phyloP scores from a whole-genome alignment of 64 coral and sea anemone genomes.

The Pachyseris speciosa region DNA sequence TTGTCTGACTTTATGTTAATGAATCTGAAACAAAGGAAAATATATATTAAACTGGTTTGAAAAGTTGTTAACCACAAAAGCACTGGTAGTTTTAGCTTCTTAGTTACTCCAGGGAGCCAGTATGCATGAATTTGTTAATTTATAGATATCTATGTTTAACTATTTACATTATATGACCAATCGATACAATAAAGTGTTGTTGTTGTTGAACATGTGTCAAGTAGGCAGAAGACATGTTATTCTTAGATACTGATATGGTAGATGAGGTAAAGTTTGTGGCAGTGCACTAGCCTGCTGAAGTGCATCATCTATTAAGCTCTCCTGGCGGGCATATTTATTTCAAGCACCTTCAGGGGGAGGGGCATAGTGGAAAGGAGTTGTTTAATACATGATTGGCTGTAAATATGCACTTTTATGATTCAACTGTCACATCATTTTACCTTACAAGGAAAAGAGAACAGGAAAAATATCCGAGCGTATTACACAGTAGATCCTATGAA shows the following conservation, averaged over 20 bases:
- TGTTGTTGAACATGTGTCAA: not conserved
- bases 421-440: not conserved
- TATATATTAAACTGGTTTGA: not conserved
- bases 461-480: not conserved
- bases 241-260: constrained; percentile 1
- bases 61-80: not conserved
- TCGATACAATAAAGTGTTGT: not conserved
- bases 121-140: not conserved
- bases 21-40: not conserved
- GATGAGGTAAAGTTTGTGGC: not conserved
- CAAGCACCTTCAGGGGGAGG: not conserved
- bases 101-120: not conserved
- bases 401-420: constrained; percentile 4
- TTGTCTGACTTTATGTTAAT: constrained; percentile 6
- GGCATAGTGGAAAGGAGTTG: not conserved
- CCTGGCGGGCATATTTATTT: not conserved
- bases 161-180: not conserved
- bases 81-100: not conserved
- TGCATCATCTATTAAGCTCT: constrained; percentile 7
- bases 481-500: not conserved
- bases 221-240: not conserved
- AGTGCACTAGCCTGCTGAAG: not conserved
- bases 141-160: not conserved
- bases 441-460: not conserved
- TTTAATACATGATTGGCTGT: not conserved